These are phyloP conservation scores for Aldabrachelys gigantea DNA, from an alignment of 2,113 vertebrate species.

Conservation along the genomic window DNA sequence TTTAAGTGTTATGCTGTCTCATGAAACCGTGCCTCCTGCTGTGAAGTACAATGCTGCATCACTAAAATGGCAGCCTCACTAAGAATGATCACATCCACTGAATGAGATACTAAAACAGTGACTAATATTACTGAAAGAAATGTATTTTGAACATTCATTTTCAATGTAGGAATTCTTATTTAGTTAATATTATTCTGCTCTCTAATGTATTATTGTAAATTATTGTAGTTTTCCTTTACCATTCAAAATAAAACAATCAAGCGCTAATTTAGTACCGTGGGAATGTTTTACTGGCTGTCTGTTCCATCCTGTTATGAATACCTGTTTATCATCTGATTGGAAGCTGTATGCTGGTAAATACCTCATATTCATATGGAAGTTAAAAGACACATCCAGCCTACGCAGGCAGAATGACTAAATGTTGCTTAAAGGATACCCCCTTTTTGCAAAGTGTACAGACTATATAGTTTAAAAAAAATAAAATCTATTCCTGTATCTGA, in stretches of 20 bases:
- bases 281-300: background rate
- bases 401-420: background rate
- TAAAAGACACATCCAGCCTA: background rate
- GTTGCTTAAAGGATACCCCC: background rate
- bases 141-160: background rate
- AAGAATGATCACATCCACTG: background rate
- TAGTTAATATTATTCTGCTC: background rate
- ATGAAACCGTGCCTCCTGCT: background rate
- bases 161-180: background rate
- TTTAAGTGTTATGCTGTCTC: background rate
- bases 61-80: background rate
- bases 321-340: background rate
- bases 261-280: background rate
- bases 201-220: background rate
- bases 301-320: background rate
- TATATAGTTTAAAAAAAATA: too few species aligned
- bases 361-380: background rate
- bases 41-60: background rate
- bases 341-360: background rate
- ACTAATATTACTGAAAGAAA: background rate
- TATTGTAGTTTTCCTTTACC: background rate
- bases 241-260: background rate
- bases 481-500: background rate
- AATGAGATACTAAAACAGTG: background rate
- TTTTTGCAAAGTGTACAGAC: background rate